Evolutionary conservation across 2,888 invertebrate species (phyloP), one percentile per base, ranked within the genome.

Genomic region (Sialis lutaria): DNA sequence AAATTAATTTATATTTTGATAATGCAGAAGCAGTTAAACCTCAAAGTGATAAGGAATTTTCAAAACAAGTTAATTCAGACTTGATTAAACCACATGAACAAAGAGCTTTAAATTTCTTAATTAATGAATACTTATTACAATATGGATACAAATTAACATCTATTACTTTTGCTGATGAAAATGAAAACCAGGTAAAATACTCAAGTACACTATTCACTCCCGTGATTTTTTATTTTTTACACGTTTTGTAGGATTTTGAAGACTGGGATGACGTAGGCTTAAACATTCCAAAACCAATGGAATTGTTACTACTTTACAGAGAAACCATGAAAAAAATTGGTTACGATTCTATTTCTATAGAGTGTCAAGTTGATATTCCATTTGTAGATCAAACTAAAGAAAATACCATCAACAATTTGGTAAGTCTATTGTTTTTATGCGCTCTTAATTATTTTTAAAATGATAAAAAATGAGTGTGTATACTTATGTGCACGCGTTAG

Each of bases 261-360:
- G 86, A 88, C 60, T 90, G 90, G 90, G 87, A 89, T 63, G 89
- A 89, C 67, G 88, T 90, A 9, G 89, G 90, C 1, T 67, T 90
- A 40, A 89, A 90, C 61, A 82, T 86, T 64, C 75, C 86, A 1
- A 78, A 85, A 55, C 89, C 88, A 31, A 76, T 82, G 1, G 81
- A 82, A 54, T 64, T 90, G 33, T 64, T 87, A 9, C 73, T 75
- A 33, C 63, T 82, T 45, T 82, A 82, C 56, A 68, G 81, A 53
- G 81, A 81, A 47, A 63, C 63, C 7, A 53, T 64, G 33, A 60
- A 60, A 46, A 70, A 73, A 54, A 71, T 68, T n/a, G 65, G 68
- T 6, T 64, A 63, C 55, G 59, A 64, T 48, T 53, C 54, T 48
- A 51, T 53, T 10, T 58, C 67, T 47, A 55, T 57, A 6, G 60